Conservation (phyloP, 1,140 invertebrate species). For the Drosophila watanabei region DNA sequence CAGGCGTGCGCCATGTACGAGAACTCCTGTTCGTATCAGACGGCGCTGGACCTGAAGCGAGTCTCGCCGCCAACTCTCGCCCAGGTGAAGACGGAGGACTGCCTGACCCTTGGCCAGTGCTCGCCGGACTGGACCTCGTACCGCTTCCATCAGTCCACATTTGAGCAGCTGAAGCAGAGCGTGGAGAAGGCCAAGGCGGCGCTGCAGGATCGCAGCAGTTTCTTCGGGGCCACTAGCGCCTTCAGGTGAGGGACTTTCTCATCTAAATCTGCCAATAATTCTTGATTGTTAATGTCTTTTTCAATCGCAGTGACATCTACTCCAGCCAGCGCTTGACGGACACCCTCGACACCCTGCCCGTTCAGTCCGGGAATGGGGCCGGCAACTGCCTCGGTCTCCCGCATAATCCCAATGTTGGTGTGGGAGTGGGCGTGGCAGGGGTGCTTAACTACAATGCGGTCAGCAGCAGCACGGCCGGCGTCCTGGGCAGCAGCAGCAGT, state of each 20-base stretch:
- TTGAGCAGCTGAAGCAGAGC: constrained; percentile 94
- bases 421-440: constrained; percentile 57
- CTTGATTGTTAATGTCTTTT: background rate
- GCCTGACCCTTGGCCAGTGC: constrained; percentile 85
- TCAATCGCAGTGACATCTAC: constrained; percentile 76
- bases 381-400: constrained; percentile 74
- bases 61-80: constrained; percentile 86
- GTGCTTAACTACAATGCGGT: constrained; percentile 80
- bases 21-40: constrained; percentile 95
- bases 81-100: constrained; percentile 88
- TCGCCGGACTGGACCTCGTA: constrained; percentile 90
- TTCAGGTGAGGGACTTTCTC: constrained; percentile 65
- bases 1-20: constrained; percentile 90
- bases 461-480: constrained; percentile 74
- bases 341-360: constrained; percentile 77
- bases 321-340: constrained; percentile 80
- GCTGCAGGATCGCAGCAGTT: constrained; percentile 87
- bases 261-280: too few relatives aligned
- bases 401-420: constrained; percentile 65
- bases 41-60: constrained; percentile 93
- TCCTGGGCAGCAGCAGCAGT: constrained; percentile 51
- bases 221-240: constrained; percentile 83
- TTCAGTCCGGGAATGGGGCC: constrained; percentile 68
- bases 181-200: constrained; percentile 95
- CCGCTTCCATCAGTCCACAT: constrained; percentile 92